A percentile compares a stretch with the other conserved stretches of the same genome.
Evolutionary conservation across 2,797 vertebrate genomes (phyloP).

Genomic region (Picus viridis): DNA sequence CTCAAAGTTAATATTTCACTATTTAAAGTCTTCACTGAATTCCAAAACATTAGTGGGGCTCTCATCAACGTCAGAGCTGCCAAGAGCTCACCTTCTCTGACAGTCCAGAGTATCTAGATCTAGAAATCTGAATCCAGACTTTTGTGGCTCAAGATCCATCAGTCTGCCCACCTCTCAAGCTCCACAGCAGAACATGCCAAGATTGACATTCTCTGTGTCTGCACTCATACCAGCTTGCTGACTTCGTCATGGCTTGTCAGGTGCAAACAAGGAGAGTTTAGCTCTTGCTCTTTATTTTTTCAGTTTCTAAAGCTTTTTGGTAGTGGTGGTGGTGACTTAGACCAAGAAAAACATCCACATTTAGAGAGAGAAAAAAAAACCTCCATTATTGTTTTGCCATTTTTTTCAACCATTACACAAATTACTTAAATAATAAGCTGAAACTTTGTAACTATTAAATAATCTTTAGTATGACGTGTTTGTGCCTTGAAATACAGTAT

Average conservation of each 20-base stretch:
- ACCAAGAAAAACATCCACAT: neutral
- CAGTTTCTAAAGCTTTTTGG: constrained; percentile 4
- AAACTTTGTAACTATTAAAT: constrained; percentile 53
- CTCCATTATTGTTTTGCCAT: neutral
- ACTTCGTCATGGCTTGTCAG: constrained; percentile 47
- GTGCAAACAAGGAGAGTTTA: constrained; percentile 32
- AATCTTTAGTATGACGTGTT: constrained; percentile 36
- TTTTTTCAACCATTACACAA: neutral
- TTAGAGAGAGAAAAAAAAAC: constrained; percentile 8
- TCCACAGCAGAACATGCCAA: neutral
- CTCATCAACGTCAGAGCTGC: neutral
- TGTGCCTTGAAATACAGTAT: constrained; percentile 17
- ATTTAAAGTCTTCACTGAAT: neutral
- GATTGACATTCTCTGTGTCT: constrained; percentile 28
- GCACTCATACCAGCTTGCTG: neutral
- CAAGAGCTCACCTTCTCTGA: neutral
- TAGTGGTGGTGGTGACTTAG: neutral
- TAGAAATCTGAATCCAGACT: neutral
- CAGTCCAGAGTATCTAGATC: neutral
- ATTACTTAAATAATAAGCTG: neutral
- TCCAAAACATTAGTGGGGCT: neutral
- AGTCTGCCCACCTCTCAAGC: neutral
- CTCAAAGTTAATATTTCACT: neutral
- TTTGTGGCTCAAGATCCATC: neutral
- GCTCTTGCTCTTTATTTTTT: neutral